These are phyloP conservation scores for Podarcis lilfordi DNA, from an alignment of 2,797 vertebrate species.

Conservation along the genomic window DNA sequence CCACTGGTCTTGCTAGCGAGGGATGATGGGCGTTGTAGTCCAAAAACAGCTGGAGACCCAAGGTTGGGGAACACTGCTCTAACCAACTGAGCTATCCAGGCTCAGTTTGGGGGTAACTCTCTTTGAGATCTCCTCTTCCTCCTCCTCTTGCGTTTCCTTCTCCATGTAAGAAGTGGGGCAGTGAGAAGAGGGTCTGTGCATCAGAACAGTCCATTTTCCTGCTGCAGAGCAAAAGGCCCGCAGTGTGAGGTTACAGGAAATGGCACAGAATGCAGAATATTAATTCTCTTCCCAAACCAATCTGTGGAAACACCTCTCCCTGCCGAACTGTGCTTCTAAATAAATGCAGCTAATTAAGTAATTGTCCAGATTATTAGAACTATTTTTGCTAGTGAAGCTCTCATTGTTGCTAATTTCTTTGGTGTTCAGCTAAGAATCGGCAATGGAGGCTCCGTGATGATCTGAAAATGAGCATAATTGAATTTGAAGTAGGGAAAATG, in stretches of 20 bases:
- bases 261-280: constrained; percentile 24
- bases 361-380: constrained; percentile 68
- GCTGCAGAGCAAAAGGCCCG: constrained; percentile 39
- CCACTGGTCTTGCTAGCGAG: too few species aligned
- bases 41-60: too few species aligned
- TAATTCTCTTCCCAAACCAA: constrained; percentile 48
- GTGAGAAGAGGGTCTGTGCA: not conserved
- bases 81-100: not conserved
- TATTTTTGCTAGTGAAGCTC: constrained; percentile 63
- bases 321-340: constrained; percentile 61
- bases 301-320: constrained; percentile 51
- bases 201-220: not conserved
- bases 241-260: constrained; percentile 42
- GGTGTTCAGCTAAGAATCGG: constrained; percentile 40
- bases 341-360: constrained; percentile 74
- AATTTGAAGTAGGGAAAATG: constrained; percentile 8
- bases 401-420: constrained; percentile 39
- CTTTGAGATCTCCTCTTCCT: too few species aligned
- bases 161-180: not conserved
- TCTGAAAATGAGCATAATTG: constrained; percentile 42
- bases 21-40: too few species aligned
- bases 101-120: not conserved
- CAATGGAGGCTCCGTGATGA: constrained; percentile 42
- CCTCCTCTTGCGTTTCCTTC: not conserved
- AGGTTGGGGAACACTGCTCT: too few species aligned